Conservation (phyloP, 2,888 invertebrate species). For the Torymus auratus region DNA sequence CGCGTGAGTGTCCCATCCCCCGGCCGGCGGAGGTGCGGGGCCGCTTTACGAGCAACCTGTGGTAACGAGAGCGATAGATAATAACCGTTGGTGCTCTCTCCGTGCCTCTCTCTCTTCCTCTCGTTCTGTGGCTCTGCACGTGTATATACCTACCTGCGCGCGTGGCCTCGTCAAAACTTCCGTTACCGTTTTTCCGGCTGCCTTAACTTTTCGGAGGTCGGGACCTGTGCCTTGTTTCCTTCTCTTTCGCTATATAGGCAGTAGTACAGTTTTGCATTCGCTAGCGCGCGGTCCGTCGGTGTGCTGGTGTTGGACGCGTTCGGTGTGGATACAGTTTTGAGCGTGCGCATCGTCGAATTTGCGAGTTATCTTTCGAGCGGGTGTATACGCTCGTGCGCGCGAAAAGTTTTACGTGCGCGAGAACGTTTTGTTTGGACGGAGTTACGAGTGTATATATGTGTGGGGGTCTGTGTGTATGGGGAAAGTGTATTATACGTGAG, state of each 20-base stretch:
- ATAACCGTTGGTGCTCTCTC: slow-evolving; percentile 72
- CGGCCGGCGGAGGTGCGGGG: slow-evolving; percentile 60
- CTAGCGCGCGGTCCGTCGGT: neutral
- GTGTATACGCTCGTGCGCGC: neutral
- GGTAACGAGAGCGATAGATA: slow-evolving; percentile 78
- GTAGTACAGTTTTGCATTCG: slow-evolving; percentile 42
- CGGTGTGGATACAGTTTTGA: no score
- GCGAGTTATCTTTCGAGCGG: slow-evolving; percentile 33
- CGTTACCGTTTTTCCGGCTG: slow-evolving; percentile 50
- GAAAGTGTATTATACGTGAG: neutral
- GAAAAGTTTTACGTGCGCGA: neutral
- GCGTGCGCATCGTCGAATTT: slow-evolving; percentile 35
- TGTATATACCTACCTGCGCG: slow-evolving; percentile 14
- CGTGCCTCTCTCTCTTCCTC: slow-evolving; percentile 1
- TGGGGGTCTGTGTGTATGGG: neutral
- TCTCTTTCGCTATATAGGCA: slow-evolving; percentile 29
- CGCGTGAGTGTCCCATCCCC: slow-evolving; percentile 67
- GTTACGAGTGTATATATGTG: neutral
- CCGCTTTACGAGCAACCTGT: slow-evolving; percentile 77
- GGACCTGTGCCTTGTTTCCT: slow-evolving; percentile 19
- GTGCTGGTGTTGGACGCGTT: no score
- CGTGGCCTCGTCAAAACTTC: slow-evolving; percentile 55
- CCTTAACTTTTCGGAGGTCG: slow-evolving; percentile 20
- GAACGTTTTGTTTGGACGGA: neutral
- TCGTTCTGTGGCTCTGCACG: slow-evolving; percentile 38